Evolutionary conservation across 92 coral and sea anemone genomes (phyloP), one percentile per base, ranked within the genome.

Genomic region (Heliopora coerulea): DNA sequence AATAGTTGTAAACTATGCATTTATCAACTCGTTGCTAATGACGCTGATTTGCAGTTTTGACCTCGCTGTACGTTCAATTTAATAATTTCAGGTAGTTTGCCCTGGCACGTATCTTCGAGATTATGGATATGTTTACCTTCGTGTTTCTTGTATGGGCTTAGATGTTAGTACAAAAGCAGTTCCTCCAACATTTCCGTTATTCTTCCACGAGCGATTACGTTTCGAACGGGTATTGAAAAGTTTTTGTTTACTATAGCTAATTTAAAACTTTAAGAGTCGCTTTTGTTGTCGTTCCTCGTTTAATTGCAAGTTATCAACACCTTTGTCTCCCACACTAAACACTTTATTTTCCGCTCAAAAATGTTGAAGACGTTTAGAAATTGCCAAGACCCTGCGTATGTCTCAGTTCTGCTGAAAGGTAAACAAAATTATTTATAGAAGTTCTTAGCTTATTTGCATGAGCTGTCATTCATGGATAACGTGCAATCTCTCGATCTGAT

Each of bases 381-480:
- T 81, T 93, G 98, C 52, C 98, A 93, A 76, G 98, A 93, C 61
- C 98, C 98, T 1, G 98, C 98, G 3, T 93, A 93, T 63, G 98
- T 93, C 23, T 90, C 98, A 17, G 88, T 90, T 31, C 91, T 90
- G 15, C 86, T 93, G 49, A 93, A 93, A 93, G 98, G 98, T 93
- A 57, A n/a, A 64, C 67, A 65, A 40, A 27, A 21, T 46, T 46
- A 46, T 46, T 46, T 37, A 37, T 4, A 0, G 69, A 18, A 37
- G 24, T 0, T 37, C 35, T 31, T 13, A 34, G 35, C 23, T 26
- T 39, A 8, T 20, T 27, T 1, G n/a, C 9, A 27, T 19, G 18
- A 29, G 3, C 37, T 26, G 58, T 62, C 75, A 35, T 49, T 31
- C 19, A 30, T 20, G 13, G 65, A n/a, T 21, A 29, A 13, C 46